Percentiles rank a stretch among this genome's conserved stretches.
phyloP scores from a whole-genome alignment of 2,113 vertebrate species.

The Pseudorasbora parva region DNA sequence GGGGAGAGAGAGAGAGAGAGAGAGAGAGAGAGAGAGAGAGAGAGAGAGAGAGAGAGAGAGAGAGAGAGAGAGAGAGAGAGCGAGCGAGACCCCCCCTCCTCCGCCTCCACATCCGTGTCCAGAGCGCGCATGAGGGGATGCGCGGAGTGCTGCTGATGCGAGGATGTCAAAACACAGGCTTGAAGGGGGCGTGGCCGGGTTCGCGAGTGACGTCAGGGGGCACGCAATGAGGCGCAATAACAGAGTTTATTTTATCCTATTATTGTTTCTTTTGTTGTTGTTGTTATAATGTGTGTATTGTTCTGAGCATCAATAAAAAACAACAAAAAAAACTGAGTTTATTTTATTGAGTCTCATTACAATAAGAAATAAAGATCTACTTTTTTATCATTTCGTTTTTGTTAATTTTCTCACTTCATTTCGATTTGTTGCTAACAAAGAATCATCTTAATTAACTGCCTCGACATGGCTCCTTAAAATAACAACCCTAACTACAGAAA shows the following conservation, averaged over 20 bases:
- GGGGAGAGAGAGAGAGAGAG: constrained; percentile 46
- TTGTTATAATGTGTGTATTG: no score
- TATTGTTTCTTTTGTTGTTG: no score
- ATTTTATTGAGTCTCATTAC: neutral
- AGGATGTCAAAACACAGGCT: constrained; percentile 50
- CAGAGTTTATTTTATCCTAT: neutral
- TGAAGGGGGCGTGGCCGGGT: constrained; percentile 25
- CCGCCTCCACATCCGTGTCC: constrained; percentile 38
- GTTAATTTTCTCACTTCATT: neutral
- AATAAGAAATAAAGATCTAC: neutral
- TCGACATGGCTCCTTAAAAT: no score
- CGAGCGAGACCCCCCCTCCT: no score
- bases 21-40: constrained; percentile 29
- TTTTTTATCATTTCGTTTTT: neutral
- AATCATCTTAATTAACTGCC: neutral
- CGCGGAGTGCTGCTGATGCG: constrained; percentile 50
- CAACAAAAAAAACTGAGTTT: no score
- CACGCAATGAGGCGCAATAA: constrained; percentile 16
- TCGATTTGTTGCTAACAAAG: neutral
- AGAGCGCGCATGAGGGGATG: constrained; percentile 47
- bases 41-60: constrained; percentile 44
- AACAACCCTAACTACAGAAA: no score
- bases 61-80: constrained; percentile 30
- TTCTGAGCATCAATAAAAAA: no score
- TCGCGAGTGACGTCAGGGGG: constrained; percentile 33